Evolutionary conservation across 2,797 vertebrate genomes (phyloP).

Genomic region (Tarsius wallacei): DNA sequence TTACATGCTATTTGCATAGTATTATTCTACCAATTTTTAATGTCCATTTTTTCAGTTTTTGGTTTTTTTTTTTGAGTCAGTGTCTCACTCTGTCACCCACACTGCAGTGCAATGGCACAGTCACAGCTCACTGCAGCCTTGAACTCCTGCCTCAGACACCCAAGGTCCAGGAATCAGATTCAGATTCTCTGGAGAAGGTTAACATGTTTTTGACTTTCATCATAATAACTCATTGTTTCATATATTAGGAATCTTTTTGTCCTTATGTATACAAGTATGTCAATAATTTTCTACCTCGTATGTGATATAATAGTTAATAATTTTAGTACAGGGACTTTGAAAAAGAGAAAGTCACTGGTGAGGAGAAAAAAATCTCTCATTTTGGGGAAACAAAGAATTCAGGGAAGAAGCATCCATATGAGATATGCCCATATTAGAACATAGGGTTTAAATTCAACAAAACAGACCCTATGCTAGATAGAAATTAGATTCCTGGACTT

Average conservation of each 20-base stretch:
- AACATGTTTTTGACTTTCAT: slow-evolving; percentile 28
- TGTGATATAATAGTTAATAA: neutral
- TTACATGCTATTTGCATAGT: neutral
- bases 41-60: neutral
- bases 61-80: too few species aligned
- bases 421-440: neutral
- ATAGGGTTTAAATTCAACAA: slow-evolving; percentile 34
- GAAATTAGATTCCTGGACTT: neutral
- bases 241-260: neutral
- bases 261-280: neutral
- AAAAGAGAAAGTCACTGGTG: neutral
- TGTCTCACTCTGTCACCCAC: neutral
- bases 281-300: neutral
- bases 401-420: neutral
- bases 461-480: neutral
- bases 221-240: slow-evolving; percentile 42
- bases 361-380: neutral
- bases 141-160: too few species aligned
- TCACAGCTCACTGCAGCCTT: neutral
- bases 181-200: slow-evolving; percentile 50
- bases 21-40: slow-evolving; percentile 8
- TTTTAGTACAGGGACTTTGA: neutral
- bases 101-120: too few species aligned
- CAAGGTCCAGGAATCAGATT: neutral
- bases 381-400: neutral